Conservation (phyloP, 2,797 vertebrate species). For the Melanotaenia nigrans region DNA sequence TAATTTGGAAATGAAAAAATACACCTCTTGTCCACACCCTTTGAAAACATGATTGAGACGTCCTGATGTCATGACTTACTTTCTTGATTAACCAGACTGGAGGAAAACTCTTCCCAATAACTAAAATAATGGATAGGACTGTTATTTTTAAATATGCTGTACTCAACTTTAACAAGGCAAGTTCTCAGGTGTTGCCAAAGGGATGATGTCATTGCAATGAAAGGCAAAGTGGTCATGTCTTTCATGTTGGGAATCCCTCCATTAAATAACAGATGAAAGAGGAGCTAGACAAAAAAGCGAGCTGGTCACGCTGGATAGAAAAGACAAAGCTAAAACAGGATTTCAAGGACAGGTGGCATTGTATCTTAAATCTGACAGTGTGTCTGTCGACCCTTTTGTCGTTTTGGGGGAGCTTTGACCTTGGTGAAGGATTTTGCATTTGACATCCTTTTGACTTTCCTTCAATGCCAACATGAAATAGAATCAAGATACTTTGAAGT, state of each 20-base stretch:
- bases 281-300: slow-evolving; percentile 64
- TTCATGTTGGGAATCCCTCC: slow-evolving; percentile 74
- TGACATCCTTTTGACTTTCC: slow-evolving; percentile 78
- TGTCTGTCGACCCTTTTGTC: slow-evolving; percentile 68
- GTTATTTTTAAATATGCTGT: slow-evolving; percentile 28
- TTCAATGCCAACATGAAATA: slow-evolving; percentile 78
- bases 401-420: slow-evolving; percentile 73
- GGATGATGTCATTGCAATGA: slow-evolving; percentile 72
- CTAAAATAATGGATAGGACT: background rate
- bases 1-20: no score
- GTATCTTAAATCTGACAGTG: slow-evolving; percentile 54
- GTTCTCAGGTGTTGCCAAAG: slow-evolving; percentile 62
- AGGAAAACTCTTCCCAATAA: slow-evolving; percentile 28
- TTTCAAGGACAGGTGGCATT: slow-evolving; percentile 74
- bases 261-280: slow-evolving; percentile 79
- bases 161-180: slow-evolving; percentile 46
- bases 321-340: slow-evolving; percentile 73
- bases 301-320: slow-evolving; percentile 67
- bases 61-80: slow-evolving; percentile 16
- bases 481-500: slow-evolving; percentile 78
- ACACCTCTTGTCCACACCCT: no score
- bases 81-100: slow-evolving; percentile 16
- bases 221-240: slow-evolving; percentile 68
- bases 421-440: slow-evolving; percentile 70
- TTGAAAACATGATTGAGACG: slow-evolving; percentile 1